These are phyloP conservation scores for Archips xylosteana DNA, from an alignment of 2,888 invertebrate genomes.

Conservation along the genomic window DNA sequence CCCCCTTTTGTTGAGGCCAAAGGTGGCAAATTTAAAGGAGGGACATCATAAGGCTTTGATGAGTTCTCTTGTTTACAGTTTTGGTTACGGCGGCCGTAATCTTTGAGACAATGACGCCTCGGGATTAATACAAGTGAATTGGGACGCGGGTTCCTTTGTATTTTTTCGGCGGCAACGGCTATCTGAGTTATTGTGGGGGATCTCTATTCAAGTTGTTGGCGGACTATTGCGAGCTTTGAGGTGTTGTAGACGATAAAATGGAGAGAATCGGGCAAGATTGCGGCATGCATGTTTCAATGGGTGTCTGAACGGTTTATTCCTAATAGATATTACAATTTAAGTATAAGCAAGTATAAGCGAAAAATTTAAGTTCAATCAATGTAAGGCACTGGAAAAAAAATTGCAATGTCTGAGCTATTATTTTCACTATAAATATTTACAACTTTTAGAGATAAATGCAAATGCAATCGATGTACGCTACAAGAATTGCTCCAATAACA, in stretches of 20 bases:
- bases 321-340: too few relatives aligned
- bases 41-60: constrained; percentile 42
- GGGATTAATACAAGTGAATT: constrained; percentile 40
- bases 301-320: background rate
- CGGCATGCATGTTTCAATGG: background rate
- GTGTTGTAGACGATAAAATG: background rate
- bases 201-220: constrained; percentile 31
- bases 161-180: constrained; percentile 35
- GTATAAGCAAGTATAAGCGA: too few relatives aligned
- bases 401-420: too few relatives aligned
- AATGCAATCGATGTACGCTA: too few relatives aligned
- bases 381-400: too few relatives aligned
- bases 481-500: too few relatives aligned
- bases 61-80: constrained; percentile 41
- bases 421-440: too few relatives aligned
- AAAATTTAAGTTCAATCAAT: too few relatives aligned
- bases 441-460: too few relatives aligned
- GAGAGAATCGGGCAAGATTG: background rate
- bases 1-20: constrained; percentile 31
- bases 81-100: constrained; percentile 41
- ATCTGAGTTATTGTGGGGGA: constrained; percentile 38
- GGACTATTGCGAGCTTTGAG: constrained; percentile 14
- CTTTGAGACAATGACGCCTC: constrained; percentile 38
- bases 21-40: constrained; percentile 40
- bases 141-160: constrained; percentile 33